A percentile compares a stretch with the other conserved stretches of the same genome.
These are phyloP conservation scores for Drosophila bifasciata DNA, from an alignment of 1,140 invertebrate genomes.

Conservation along the genomic window DNA sequence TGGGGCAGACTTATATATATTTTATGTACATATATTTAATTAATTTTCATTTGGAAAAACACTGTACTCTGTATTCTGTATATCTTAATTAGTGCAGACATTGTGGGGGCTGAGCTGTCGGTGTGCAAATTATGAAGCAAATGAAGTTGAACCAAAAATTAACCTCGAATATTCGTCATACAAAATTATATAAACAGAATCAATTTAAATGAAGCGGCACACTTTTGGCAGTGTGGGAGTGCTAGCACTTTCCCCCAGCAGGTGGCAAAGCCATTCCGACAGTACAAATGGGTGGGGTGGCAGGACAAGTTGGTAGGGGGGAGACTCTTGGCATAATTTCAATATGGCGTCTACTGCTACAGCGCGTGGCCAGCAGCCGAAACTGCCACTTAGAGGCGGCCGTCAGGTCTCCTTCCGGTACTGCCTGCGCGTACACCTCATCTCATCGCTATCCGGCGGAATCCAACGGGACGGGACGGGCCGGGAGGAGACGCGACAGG, in stretches of 20 bases:
- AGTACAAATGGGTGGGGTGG: background rate
- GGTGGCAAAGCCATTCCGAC: conserved; percentile 17
- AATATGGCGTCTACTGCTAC: conserved; percentile 12
- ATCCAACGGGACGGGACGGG: too few species aligned
- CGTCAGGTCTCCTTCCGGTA: too few species aligned
- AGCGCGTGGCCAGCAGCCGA: conserved; percentile 20
- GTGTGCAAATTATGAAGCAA: background rate
- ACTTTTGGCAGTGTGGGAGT: background rate
- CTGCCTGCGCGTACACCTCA: too few species aligned
- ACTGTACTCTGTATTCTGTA: too few species aligned
- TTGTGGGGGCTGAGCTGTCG: background rate
- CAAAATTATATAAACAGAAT: conserved; percentile 14
- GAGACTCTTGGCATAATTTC: conserved; percentile 21
- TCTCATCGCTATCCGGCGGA: too few species aligned
- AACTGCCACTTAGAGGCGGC: conserved; percentile 25
- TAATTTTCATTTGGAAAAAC: too few species aligned
- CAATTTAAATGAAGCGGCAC: conserved; percentile 17
- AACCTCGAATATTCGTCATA: conserved; percentile 10
- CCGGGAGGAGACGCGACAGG: too few species aligned
- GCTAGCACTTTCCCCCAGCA: background rate
- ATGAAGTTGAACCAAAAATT: conserved; percentile 12
- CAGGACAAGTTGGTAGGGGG: background rate
- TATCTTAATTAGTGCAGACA: too few species aligned
- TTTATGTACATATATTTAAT: too few species aligned
- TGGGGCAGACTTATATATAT: too few species aligned